Evolutionary conservation across 1,140 invertebrate species (phyloP).

Genomic region (Aphelenchoides fujianensis): DNA sequence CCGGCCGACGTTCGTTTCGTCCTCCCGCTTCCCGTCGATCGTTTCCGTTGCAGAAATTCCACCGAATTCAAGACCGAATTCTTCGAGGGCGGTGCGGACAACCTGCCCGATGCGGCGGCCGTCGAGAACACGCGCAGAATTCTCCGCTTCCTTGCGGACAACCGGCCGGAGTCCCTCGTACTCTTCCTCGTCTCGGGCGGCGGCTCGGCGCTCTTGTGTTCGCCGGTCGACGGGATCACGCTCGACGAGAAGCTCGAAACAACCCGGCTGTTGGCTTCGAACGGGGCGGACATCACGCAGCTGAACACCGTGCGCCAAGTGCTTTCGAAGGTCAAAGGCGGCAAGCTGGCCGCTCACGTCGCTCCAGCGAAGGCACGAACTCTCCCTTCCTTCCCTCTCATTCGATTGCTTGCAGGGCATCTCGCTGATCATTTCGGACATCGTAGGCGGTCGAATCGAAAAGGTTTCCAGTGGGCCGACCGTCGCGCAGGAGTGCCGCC

Average conservation of each 20-base stretch:
- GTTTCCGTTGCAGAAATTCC: background rate
- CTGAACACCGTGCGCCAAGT: conserved; percentile 81
- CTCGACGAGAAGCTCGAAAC: conserved; percentile 74
- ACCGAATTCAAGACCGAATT: conserved; percentile 34
- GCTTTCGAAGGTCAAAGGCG: conserved; percentile 85
- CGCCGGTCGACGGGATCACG: conserved; percentile 73
- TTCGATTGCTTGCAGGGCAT: conserved; percentile 66
- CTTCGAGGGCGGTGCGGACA: conserved; percentile 72
- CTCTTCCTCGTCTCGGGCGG: conserved; percentile 78
- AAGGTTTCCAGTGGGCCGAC: conserved; percentile 94
- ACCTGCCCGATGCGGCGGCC: conserved; percentile 75
- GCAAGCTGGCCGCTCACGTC: conserved; percentile 71
- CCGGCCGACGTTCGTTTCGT: conserved; percentile 28
- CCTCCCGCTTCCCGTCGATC: background rate
- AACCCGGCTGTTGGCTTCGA: conserved; percentile 72
- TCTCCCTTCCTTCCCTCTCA: conserved; percentile 1
- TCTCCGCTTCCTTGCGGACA: conserved; percentile 68
- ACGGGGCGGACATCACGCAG: conserved; percentile 82
- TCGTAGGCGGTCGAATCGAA: conserved; percentile 82
- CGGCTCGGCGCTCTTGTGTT: conserved; percentile 81
- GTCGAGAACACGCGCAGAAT: conserved; percentile 72
- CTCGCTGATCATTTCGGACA: conserved; percentile 84
- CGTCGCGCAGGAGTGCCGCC: conserved; percentile 57
- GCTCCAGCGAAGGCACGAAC: conserved; percentile 68
- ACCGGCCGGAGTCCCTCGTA: conserved; percentile 67